Conservation (phyloP, 2,797 vertebrate genomes). For the Pseudochirops cupreus region DNA sequence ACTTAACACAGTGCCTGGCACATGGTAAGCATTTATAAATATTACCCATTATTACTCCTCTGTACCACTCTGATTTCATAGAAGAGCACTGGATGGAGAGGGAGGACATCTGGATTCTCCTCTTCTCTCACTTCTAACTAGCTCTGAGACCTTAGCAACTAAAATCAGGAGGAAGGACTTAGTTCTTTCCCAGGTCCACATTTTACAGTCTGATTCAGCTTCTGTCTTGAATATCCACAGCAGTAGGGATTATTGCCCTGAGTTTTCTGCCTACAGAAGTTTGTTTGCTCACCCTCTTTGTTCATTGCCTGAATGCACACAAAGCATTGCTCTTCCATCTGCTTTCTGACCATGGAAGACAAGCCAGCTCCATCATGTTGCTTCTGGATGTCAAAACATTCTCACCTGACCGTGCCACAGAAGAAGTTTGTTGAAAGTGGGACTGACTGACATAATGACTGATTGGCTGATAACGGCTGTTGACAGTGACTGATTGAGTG, state of each 20-base stretch:
- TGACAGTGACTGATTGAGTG: constrained; percentile 89
- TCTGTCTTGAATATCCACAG: neutral
- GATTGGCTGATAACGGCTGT: constrained; percentile 86
- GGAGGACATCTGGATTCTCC: neutral
- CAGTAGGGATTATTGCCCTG: neutral
- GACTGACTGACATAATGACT: constrained; percentile 87
- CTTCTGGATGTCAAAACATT: constrained; percentile 69
- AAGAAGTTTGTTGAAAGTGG: constrained; percentile 74
- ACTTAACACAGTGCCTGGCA: neutral
- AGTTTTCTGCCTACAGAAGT: neutral
- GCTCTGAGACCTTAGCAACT: neutral
- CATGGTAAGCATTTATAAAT: neutral
- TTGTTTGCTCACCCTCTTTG: constrained; percentile 1
- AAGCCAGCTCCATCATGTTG: constrained; percentile 54
- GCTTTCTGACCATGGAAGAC: constrained; percentile 49
- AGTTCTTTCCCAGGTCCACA: neutral
- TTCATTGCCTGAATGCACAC: constrained; percentile 34
- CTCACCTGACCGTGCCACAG: constrained; percentile 46
- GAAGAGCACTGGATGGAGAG: neutral
- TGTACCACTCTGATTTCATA: neutral
- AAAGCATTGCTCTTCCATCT: neutral
- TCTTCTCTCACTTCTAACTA: neutral
- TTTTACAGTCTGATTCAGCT: neutral
- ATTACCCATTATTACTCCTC: neutral
- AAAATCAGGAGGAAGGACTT: constrained; percentile 24